Base-by-base conservation (phyloP, 2,113 vertebrate genomes). In the Struthio camelus region DNA sequence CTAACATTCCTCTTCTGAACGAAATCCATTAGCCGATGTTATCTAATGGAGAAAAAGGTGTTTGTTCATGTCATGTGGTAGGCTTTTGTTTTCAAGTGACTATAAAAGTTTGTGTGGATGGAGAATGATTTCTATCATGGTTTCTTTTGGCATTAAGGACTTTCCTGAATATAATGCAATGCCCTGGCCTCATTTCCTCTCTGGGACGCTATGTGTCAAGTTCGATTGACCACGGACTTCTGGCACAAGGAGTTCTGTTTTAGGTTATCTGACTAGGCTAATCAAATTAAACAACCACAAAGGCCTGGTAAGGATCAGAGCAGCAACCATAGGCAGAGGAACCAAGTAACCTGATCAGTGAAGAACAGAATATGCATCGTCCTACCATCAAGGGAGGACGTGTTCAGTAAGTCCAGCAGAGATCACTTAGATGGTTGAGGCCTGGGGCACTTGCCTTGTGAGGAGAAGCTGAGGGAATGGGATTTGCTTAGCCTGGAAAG, bases 191-290 rank as follows among this genome's bases (percentile, higher is more conserved):
- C 75, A 23, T 16, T n/a, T 10, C 76, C 36, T 22, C 81, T 24
- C 61, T 51, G 71, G 58, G 48, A 93, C 32, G 38, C 14, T 28
- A 22, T 0, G 2, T n/a, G 48, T 91, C 75, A 48, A 75, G 66
- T 85, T 61, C 0, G 0, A 72, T n/a, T 0, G 0, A 69, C 32
- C n/a, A 42, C 6, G 22, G 30, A 22, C 48, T 85, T 36, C 58
- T 34, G 9, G 34, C 20, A 92, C 23, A 93, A 62, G 22, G 13
- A 77, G 16, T 28, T 89, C 54, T 81, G 1, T 3, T 91, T 62
- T 24, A 81, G 28, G 6, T 59, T 64, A 78, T 18, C 30, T 66
- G 80, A 62, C 48, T 40, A 46, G 30, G 38, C 20, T 79, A 51
- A 85, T 51, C 61, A 72, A 87, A 72, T 50, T 40, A 84, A 92